Base-by-base conservation (phyloP, 2,797 vertebrate species). In the Merluccius polli region DNA sequence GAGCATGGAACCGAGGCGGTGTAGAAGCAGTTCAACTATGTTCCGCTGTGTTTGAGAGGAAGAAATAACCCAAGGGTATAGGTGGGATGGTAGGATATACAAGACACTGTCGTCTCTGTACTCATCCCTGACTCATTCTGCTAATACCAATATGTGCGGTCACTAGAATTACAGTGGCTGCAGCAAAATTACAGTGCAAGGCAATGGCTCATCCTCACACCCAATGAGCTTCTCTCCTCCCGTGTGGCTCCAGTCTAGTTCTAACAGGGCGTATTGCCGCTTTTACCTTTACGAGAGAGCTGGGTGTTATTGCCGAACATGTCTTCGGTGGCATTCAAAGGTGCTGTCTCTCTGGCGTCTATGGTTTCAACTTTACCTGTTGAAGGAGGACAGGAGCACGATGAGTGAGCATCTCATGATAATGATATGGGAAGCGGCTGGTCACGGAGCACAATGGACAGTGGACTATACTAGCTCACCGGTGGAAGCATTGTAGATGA, bases 311-410 rank as follows among this genome's bases (percentile, higher is more conserved):
- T 97, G 72, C 92, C 89, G 92, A 96, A 99, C 98, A 99, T 98
- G 85, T 79, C 76, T 32, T 85, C 30, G 0, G 84, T 86, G 74
- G 97, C 96, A 0, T 68, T 84, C 79, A 85, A 92, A 4, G 98
- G 97, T 2, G 98, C 98, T 2, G 94, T 95, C 81, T 98, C 98
- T 59, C 97, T 95, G 0, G 97, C 95, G 15, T 98, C 95, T 29
- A 99, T 97, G 80, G 96, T 90, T 87, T 99, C 97, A 77, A 94
- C 95, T 88, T 92, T 96, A 78, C 95, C 94, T 95, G 85, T 83
- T 35, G 77, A 24, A 8, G 52, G 44, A 21, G 18, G 52, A 59
- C 52, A 59, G 52, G 44, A 48, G 44, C 16, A 41, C 13, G 44
- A 44, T 18, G 44, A 59, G 52, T 10, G 52, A 52, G 44, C 5